Percentiles rank a stretch among this genome's conserved stretches.
phyloP scores from a whole-genome alignment of 2,888 invertebrate genomes.

The Limenitis arthemis region DNA sequence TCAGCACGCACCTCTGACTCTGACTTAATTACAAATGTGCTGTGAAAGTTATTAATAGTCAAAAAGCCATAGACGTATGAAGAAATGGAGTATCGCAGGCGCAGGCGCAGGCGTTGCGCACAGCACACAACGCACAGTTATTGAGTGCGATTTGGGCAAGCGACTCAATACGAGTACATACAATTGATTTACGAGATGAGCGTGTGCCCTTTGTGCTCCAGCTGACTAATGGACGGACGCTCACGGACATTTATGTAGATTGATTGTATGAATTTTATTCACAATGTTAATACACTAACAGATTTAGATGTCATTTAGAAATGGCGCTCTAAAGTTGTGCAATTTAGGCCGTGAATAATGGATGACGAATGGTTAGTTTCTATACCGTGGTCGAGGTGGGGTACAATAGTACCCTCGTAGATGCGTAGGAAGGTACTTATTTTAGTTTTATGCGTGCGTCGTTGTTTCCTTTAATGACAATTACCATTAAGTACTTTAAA shows the following conservation, averaged over 20 bases:
- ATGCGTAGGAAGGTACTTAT: background rate
- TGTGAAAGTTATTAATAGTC: slow-evolving; percentile 57
- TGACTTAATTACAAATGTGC: too few species aligned
- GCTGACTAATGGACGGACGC: slow-evolving; percentile 71
- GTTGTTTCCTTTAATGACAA: slow-evolving; percentile 21
- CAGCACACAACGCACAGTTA: slow-evolving; percentile 42
- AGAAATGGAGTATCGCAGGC: slow-evolving; percentile 25
- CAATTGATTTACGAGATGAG: slow-evolving; percentile 70
- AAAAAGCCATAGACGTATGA: slow-evolving; percentile 42
- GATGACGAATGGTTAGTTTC: slow-evolving; percentile 67
- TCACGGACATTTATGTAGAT: slow-evolving; percentile 73
- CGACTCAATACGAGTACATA: slow-evolving; percentile 63
- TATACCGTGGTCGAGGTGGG: slow-evolving; percentile 57
- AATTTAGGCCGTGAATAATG: slow-evolving; percentile 72
- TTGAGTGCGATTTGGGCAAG: slow-evolving; percentile 68
- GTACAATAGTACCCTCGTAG: slow-evolving; percentile 37
- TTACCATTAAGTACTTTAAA: too few species aligned
- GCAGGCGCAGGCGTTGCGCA: slow-evolving; percentile 34
- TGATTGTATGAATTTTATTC: slow-evolving; percentile 73
- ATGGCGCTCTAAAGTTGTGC: slow-evolving; percentile 72
- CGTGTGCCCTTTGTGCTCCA: slow-evolving; percentile 70
- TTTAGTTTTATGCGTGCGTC: background rate
- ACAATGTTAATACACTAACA: slow-evolving; percentile 73
- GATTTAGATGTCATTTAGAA: slow-evolving; percentile 73
- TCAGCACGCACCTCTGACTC: too few species aligned